Conservation (phyloP, 2,888 invertebrate species). For the Metalampra italica region DNA sequence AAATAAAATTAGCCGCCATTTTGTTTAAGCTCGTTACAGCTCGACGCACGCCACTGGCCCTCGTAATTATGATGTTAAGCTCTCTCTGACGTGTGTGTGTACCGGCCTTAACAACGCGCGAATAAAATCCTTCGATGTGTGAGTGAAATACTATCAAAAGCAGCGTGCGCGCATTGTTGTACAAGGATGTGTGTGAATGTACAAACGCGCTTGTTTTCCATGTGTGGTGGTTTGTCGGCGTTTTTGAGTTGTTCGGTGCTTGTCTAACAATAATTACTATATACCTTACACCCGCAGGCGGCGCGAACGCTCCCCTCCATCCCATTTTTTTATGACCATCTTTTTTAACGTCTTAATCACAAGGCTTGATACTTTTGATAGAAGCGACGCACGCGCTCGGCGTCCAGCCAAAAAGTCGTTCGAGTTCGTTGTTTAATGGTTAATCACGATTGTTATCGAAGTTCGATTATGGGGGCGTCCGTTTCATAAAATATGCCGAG, state of each 20-base stretch:
- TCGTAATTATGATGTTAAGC: slow-evolving; percentile 70
- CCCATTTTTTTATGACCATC: slow-evolving; percentile 23
- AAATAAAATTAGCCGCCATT: slow-evolving; percentile 72
- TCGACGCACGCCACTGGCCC: slow-evolving; percentile 73
- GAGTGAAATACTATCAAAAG: slow-evolving; percentile 17
- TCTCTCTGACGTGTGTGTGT: slow-evolving; percentile 30
- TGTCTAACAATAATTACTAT: slow-evolving; percentile 74
- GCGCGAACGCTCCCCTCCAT: slow-evolving; percentile 15
- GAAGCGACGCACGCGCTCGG: slow-evolving; percentile 28
- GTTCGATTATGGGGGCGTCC: slow-evolving; percentile 34
- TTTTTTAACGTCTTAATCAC: slow-evolving; percentile 45
- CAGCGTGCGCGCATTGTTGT: slow-evolving; percentile 20
- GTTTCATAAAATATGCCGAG: slow-evolving; percentile 29
- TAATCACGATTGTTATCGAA: slow-evolving; percentile 35
- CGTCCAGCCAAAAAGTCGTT: slow-evolving; percentile 24
- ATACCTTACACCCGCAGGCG: slow-evolving; percentile 69
- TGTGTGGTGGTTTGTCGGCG: slow-evolving; percentile 57
- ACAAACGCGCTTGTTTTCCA: slow-evolving; percentile 16
- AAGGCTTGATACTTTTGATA: slow-evolving; percentile 23
- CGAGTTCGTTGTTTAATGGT: slow-evolving; percentile 33
- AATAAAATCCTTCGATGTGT: slow-evolving; percentile 40
- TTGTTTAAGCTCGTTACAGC: slow-evolving; percentile 75
- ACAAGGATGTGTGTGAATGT: slow-evolving; percentile 11
- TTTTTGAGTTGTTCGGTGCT: slow-evolving; percentile 64
- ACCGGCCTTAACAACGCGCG: slow-evolving; percentile 40